Percentiles rank a stretch among this genome's conserved stretches.
phyloP scores from a whole-genome alignment of 2,888 invertebrate genomes.

The Tetropium fuscum region DNA sequence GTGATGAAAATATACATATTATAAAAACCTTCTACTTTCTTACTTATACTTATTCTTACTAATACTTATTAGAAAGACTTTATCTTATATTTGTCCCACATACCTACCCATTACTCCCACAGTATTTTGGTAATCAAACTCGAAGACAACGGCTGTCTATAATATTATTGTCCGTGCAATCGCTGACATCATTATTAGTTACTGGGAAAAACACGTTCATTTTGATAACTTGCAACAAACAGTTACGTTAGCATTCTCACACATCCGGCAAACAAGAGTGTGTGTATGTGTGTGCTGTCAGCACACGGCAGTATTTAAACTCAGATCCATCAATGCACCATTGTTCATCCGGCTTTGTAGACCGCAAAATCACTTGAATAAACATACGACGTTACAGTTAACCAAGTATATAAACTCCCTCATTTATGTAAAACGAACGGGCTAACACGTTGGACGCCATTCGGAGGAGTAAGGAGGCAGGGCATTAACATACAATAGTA shows the following conservation, averaged over 20 bases:
- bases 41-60: no score
- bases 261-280: neutral
- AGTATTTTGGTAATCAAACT: no score
- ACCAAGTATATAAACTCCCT: slow-evolving; percentile 20
- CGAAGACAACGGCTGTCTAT: no score
- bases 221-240: no score
- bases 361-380: slow-evolving; percentile 15
- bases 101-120: no score
- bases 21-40: no score
- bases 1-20: no score
- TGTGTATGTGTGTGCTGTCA: neutral
- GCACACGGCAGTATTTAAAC: neutral
- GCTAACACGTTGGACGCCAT: slow-evolving; percentile 9
- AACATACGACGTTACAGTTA: slow-evolving; percentile 15
- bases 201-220: no score
- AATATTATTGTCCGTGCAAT: no score
- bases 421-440: slow-evolving; percentile 18
- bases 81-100: no score
- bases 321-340: neutral
- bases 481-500: slow-evolving; percentile 36
- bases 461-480: slow-evolving; percentile 26
- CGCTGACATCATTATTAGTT: no score
- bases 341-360: slow-evolving; percentile 8
- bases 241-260: neutral
- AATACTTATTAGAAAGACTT: no score